Evolutionary conservation across 2,888 invertebrate genomes (phyloP).

Genomic region (Thelaira solivaga): DNA sequence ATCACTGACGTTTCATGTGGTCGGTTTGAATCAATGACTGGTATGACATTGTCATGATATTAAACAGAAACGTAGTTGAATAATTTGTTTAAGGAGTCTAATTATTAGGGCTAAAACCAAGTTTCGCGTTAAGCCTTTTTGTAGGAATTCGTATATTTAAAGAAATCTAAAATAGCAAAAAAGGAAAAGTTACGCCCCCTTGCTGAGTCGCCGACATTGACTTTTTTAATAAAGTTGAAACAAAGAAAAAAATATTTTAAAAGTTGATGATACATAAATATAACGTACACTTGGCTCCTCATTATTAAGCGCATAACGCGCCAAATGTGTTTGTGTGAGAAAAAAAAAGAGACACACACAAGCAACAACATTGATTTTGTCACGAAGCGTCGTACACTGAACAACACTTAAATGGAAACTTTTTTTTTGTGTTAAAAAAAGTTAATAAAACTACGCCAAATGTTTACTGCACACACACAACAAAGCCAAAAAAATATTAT

Average conservation of each 20-base stretch:
- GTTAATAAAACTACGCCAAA: constrained; percentile 18
- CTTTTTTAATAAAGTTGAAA: constrained; percentile 14
- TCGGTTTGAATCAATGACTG: constrained; percentile 58
- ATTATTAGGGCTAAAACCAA: too few relatives aligned
- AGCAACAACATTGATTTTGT: constrained; percentile 71
- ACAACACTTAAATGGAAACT: constrained; percentile 63
- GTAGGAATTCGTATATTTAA: too few relatives aligned
- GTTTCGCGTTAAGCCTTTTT: too few relatives aligned
- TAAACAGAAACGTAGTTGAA: constrained; percentile 26
- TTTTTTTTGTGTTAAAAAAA: neutral
- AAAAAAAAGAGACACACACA: constrained; percentile 67
- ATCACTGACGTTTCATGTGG: constrained; percentile 67
- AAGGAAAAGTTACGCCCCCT: neutral
- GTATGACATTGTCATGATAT: constrained; percentile 62
- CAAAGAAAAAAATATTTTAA: neutral
- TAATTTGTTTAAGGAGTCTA: neutral
- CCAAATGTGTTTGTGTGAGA: constrained; percentile 62
- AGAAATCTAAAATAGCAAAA: too few relatives aligned
- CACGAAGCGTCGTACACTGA: constrained; percentile 64
- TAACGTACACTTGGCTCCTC: constrained; percentile 56
- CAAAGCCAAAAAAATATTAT: constrained; percentile 10
- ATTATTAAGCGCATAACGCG: constrained; percentile 63
- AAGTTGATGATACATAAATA: constrained; percentile 54
- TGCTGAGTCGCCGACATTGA: neutral
- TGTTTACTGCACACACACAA: constrained; percentile 1